Evolutionary conservation across 2,797 vertebrate genomes (phyloP).

Genomic region (Heteromormyrus szaboi): DNA sequence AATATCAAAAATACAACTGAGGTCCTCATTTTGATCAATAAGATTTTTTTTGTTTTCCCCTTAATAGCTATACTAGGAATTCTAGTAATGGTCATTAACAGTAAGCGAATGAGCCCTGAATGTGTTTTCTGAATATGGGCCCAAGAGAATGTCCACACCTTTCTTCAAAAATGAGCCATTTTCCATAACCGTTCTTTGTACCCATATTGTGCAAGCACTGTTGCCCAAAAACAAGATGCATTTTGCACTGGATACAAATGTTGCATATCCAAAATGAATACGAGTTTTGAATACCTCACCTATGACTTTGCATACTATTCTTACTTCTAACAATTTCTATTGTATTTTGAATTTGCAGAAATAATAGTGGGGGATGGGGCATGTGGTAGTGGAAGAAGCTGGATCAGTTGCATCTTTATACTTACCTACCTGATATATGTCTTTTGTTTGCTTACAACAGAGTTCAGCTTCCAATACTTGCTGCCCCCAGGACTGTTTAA

Average conservation of each 20-base stretch:
- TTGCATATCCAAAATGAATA: neutral
- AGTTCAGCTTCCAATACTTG: conserved; percentile 1
- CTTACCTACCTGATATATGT: neutral
- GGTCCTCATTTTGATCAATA: conserved; percentile 18
- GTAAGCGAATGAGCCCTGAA: conserved; percentile 8
- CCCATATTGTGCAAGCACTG: neutral
- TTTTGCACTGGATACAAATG: conserved; percentile 13
- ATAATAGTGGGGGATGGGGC: neutral
- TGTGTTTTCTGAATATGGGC: neutral
- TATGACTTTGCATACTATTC: conserved; percentile 6
- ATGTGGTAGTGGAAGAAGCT: neutral
- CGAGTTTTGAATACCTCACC: neutral
- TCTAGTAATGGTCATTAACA: conserved; percentile 28
- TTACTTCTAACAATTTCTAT: neutral
- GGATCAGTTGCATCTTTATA: neutral
- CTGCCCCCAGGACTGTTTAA: conserved; percentile 13
- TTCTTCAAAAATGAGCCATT: neutral
- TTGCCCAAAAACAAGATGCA: neutral
- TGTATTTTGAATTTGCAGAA: neutral
- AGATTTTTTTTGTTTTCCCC: conserved; percentile 7
- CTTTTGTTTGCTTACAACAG: neutral
- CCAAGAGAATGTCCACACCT: neutral
- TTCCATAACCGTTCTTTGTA: neutral
- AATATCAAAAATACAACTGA: conserved; percentile 12
- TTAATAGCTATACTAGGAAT: conserved; percentile 26